Percentiles rank a stretch among this genome's conserved stretches.
Evolutionary conservation across 2,797 vertebrate genomes (phyloP).

Genomic region (Melanogrammus aeglefinus): DNA sequence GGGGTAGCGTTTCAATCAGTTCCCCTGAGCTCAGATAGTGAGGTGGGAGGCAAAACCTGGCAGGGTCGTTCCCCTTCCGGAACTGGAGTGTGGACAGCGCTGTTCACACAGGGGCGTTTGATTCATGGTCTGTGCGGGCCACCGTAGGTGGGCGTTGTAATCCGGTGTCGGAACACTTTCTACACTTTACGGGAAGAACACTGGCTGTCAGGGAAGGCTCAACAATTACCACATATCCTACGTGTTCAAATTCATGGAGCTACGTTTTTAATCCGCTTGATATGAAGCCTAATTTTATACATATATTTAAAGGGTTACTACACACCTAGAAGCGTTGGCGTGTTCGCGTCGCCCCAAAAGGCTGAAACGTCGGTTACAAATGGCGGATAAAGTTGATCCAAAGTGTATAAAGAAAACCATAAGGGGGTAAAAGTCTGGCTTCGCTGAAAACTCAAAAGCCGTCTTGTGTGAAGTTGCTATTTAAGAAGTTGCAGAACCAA

Average conservation of each 20-base stretch:
- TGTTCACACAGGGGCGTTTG: not conserved
- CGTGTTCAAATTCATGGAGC: conserved; percentile 13
- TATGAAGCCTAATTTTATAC: not conserved
- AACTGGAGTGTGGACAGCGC: not conserved
- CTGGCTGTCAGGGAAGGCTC: conserved; percentile 31
- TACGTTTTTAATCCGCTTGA: conserved; percentile 7
- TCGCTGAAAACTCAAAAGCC: too few species aligned
- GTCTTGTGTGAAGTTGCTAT: not conserved
- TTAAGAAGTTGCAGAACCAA: not conserved
- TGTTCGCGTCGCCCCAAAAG: not conserved
- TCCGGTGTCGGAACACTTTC: conserved; percentile 40
- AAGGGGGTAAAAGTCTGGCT: too few species aligned
- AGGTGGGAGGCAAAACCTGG: not conserved
- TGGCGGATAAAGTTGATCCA: not conserved
- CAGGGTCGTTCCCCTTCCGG: not conserved
- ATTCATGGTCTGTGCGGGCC: not conserved
- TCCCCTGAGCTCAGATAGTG: not conserved
- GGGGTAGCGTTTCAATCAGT: not conserved
- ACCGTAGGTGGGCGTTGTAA: not conserved
- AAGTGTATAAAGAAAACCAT: not conserved
- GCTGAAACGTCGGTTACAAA: not conserved
- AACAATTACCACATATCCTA: not conserved
- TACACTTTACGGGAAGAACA: conserved; percentile 30
- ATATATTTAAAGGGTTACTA: not conserved
- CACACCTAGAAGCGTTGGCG: not conserved